phyloP scores from a whole-genome alignment of 2,113 vertebrate species.

The Neotragus moschatus region DNA sequence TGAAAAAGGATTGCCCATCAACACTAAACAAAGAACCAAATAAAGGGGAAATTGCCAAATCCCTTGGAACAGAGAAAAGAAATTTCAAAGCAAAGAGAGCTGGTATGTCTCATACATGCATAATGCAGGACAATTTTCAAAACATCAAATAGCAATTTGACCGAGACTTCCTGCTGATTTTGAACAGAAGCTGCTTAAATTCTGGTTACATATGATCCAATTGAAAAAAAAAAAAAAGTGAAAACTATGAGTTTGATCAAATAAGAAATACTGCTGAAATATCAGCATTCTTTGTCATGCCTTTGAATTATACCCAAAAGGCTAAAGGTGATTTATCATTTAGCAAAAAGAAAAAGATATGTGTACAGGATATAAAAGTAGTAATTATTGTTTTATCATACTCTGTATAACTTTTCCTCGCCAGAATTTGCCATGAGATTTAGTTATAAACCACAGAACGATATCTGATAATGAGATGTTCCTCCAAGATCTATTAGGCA shows the following conservation, averaged over 20 bases:
- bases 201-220: background rate
- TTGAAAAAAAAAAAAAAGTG: background rate
- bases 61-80: slow-evolving; percentile 14
- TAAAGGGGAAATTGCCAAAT: background rate
- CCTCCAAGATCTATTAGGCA: background rate
- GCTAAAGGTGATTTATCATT: background rate
- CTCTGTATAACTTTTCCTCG: background rate
- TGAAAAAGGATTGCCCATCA: background rate
- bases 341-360: background rate
- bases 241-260: background rate
- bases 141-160: background rate
- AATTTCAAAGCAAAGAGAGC: background rate
- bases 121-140: background rate
- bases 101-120: background rate
- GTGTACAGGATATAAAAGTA: no score
- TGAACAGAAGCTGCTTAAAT: background rate
- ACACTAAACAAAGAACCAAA: background rate
- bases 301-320: background rate
- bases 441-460: background rate
- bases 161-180: background rate
- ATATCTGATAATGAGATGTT: background rate
- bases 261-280: background rate
- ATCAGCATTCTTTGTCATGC: background rate
- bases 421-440: background rate
- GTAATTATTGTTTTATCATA: background rate